These are phyloP conservation scores for Elymnias hypermnestra DNA, from an alignment of 1,140 invertebrate genomes.

Conservation along the genomic window DNA sequence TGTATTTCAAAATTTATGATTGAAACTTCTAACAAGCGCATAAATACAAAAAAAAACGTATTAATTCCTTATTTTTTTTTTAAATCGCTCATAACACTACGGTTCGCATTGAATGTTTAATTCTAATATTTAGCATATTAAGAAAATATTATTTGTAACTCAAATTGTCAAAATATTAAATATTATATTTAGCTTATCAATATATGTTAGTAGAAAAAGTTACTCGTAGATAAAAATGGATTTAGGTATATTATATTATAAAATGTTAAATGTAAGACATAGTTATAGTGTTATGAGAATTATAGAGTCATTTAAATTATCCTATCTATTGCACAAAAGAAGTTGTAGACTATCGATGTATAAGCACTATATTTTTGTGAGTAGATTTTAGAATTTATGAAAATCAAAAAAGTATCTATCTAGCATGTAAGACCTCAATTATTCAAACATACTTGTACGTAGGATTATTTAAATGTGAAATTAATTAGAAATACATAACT, in stretches of 20 bases:
- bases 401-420: constrained; percentile 19
- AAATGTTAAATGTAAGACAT: neutral
- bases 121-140: too few relatives aligned
- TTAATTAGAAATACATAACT: constrained; percentile 13
- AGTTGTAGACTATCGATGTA: constrained; percentile 19
- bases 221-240: neutral
- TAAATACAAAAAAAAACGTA: too few relatives aligned
- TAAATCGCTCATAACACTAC: too few relatives aligned
- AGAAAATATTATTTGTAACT: too few relatives aligned
- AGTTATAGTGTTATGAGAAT: constrained; percentile 10
- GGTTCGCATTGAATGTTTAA: constrained; percentile 18
- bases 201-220: neutral
- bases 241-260: too few relatives aligned
- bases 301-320: constrained; percentile 15
- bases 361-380: constrained; percentile 35
- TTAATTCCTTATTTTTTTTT: too few relatives aligned
- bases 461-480: too few relatives aligned
- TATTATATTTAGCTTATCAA: constrained; percentile 1
- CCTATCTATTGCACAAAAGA: constrained; percentile 29
- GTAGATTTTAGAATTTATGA: constrained; percentile 24
- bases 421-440: constrained; percentile 13
- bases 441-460: constrained; percentile 19
- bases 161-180: constrained; percentile 4
- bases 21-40: too few relatives aligned
- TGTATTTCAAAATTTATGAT: too few relatives aligned